These are phyloP conservation scores for Rhamphomyia laevipes DNA, from an alignment of 2,888 invertebrate genomes.

Conservation along the genomic window DNA sequence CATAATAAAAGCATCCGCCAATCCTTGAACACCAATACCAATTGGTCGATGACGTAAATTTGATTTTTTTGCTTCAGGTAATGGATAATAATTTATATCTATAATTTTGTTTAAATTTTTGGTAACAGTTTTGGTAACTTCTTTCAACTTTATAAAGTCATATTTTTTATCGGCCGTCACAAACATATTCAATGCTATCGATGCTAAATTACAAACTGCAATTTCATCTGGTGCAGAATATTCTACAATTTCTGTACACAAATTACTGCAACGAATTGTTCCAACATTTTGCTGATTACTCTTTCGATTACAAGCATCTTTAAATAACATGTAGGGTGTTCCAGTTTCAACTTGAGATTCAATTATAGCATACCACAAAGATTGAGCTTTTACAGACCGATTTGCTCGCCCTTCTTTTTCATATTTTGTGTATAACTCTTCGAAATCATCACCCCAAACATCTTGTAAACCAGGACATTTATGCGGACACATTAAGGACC, in stretches of 20 bases:
- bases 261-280: slow-evolving; percentile 94
- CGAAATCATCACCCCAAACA: slow-evolving; percentile 92
- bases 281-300: slow-evolving; percentile 97
- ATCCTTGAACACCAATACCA: slow-evolving; percentile 92
- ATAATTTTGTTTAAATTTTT: slow-evolving; percentile 93
- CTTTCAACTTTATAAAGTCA: slow-evolving; percentile 77
- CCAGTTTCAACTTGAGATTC: slow-evolving; percentile 96
- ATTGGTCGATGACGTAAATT: slow-evolving; percentile 80
- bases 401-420: slow-evolving; percentile 65
- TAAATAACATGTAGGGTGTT: slow-evolving; percentile 93
- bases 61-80: slow-evolving; percentile 75
- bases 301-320: slow-evolving; percentile 93
- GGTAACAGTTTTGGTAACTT: slow-evolving; percentile 79
- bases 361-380: slow-evolving; percentile 88
- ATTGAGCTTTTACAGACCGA: slow-evolving; percentile 65
- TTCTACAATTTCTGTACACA: slow-evolving; percentile 96
- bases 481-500: slow-evolving; percentile 97
- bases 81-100: slow-evolving; percentile 91
- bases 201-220: slow-evolving; percentile 96
- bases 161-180: slow-evolving; percentile 65
- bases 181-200: slow-evolving; percentile 92
- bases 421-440: slow-evolving; percentile 72
- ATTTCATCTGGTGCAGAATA: slow-evolving; percentile 87
- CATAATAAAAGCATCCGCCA: slow-evolving; percentile 92
- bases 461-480: slow-evolving; percentile 83